phyloP scores from a whole-genome alignment of 2,797 vertebrate species.

The Notolepis coatsorum region DNA sequence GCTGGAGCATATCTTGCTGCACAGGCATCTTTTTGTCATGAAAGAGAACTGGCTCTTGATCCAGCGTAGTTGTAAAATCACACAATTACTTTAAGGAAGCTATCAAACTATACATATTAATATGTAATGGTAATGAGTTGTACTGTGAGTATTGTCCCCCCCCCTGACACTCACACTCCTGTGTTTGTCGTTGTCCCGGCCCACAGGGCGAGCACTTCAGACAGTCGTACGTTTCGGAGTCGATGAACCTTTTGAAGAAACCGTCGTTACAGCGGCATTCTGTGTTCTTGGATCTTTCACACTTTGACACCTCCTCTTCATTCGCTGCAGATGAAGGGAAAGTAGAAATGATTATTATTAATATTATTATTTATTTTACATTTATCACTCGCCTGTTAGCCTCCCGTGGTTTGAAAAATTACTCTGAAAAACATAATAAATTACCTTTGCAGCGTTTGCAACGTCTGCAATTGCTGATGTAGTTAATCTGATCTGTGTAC shows the following conservation, averaged over 20 bases:
- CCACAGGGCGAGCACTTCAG: conserved; percentile 42
- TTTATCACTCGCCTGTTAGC: background rate
- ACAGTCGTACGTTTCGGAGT: conserved; percentile 33
- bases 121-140: background rate
- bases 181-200: background rate
- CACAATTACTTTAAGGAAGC: too few species aligned
- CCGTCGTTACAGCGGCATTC: conserved; percentile 58
- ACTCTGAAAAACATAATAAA: background rate
- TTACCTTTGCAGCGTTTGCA: conserved; percentile 55
- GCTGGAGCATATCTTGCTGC: background rate
- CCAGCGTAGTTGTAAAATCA: too few species aligned
- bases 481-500: conserved; percentile 57
- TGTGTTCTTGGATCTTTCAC: background rate
- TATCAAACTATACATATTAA: too few species aligned
- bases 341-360: background rate
- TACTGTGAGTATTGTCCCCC: background rate
- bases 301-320: background rate
- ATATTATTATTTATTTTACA: background rate
- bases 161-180: conserved; percentile 62
- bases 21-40: background rate
- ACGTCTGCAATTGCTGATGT: background rate
- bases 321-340: background rate
- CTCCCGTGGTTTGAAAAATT: background rate
- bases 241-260: conserved; percentile 27
- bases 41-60: too few species aligned